Evolutionary conservation across 2,113 vertebrate species (phyloP).

Genomic region (Brienomyrus longianalis): DNA sequence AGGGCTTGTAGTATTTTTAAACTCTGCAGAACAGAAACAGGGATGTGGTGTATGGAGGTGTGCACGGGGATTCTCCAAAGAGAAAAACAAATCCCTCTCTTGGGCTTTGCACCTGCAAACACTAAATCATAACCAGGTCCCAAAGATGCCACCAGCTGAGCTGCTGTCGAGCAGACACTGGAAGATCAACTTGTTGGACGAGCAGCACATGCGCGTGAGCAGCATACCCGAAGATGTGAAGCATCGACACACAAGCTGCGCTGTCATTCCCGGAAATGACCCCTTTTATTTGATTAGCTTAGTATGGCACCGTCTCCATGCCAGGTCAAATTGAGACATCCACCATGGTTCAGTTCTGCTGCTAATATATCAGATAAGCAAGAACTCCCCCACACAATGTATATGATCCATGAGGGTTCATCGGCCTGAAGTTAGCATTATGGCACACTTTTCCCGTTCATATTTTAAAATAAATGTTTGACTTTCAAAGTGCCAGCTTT

Average conservation of each 20-base stretch:
- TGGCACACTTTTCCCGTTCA: not conserved
- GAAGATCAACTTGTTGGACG: not conserved
- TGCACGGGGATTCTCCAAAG: not conserved
- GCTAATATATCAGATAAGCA: not conserved
- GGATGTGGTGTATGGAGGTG: not conserved
- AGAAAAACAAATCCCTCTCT: not conserved
- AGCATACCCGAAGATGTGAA: not conserved
- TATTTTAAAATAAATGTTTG: not conserved
- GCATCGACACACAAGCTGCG: not conserved
- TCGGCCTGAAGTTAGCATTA: not conserved
- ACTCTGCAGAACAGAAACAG: not conserved
- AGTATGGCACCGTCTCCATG: not conserved
- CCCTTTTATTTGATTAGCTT: not conserved
- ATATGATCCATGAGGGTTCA: not conserved
- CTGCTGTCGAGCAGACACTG: not conserved
- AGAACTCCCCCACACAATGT: not conserved
- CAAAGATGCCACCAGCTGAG: not conserved
- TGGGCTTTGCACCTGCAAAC: not conserved
- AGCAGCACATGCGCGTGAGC: not conserved
- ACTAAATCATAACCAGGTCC: not conserved
- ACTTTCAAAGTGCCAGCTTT: not conserved
- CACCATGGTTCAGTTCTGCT: not conserved
- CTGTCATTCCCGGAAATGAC: not conserved
- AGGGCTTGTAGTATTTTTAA: not conserved
- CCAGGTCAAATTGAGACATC: not conserved